Evolutionary conservation across 1,140 invertebrate species (phyloP).

Genomic region (Bradysia coprophila): DNA sequence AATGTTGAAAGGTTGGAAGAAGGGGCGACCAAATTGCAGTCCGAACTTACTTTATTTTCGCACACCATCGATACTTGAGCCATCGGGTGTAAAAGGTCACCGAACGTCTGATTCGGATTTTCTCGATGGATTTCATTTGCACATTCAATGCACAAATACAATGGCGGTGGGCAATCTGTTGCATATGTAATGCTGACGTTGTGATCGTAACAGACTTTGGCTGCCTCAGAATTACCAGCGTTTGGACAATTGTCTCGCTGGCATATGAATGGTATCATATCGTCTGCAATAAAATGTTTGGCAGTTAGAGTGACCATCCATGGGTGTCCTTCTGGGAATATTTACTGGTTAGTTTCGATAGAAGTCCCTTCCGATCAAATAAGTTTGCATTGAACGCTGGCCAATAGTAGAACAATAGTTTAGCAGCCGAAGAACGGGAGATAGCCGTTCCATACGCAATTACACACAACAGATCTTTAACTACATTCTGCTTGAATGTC

Average conservation of each 20-base stretch:
- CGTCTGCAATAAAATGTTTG: too few species aligned
- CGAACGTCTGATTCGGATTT: constrained; percentile 68
- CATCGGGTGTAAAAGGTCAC: constrained; percentile 86
- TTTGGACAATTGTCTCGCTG: constrained; percentile 75
- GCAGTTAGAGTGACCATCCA: constrained; percentile 7
- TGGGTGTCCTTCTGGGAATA: background rate
- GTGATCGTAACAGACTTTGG: constrained; percentile 82
- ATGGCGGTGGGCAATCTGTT: constrained; percentile 73
- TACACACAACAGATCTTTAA: constrained; percentile 87
- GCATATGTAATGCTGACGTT: constrained; percentile 66
- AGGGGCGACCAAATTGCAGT: too few species aligned
- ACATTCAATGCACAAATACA: constrained; percentile 94
- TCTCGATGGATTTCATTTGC: constrained; percentile 76
- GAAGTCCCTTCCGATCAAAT: constrained; percentile 73
- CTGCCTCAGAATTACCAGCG: constrained; percentile 63
- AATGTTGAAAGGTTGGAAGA: background rate
- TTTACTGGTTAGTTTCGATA: constrained; percentile 80
- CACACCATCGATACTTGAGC: constrained; percentile 87
- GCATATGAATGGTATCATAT: constrained; percentile 58
- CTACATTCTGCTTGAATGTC: constrained; percentile 72
- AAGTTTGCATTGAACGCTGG: constrained; percentile 91
- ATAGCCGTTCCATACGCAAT: constrained; percentile 91
- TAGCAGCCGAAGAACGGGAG: constrained; percentile 80
- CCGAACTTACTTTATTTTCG: constrained; percentile 73
- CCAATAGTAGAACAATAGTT: constrained; percentile 98